Evolutionary conservation across 2,797 vertebrate genomes (phyloP).

Genomic region (Paratrypauchen microcephalus): DNA sequence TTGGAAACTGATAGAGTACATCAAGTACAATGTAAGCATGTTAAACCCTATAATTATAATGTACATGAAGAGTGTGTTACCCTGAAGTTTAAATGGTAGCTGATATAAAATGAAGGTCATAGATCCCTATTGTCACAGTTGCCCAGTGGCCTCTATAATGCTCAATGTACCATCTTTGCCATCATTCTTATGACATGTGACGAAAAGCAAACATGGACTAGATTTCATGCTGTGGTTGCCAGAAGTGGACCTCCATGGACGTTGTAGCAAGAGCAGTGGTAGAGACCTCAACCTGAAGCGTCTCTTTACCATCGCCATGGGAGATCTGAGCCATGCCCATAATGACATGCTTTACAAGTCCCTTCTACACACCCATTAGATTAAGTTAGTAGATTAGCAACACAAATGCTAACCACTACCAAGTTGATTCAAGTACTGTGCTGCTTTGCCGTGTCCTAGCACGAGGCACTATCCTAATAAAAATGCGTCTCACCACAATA

Average conservation of each 20-base stretch:
- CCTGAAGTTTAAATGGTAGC: not conserved
- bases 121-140: not conserved
- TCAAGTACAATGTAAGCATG: not conserved
- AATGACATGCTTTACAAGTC: constrained; percentile 50
- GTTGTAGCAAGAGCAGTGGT: constrained; percentile 31
- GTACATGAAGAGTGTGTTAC: not conserved
- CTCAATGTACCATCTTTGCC: not conserved
- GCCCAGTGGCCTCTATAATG: not conserved
- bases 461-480: constrained; percentile 34
- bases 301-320: constrained; percentile 57
- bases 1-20: not conserved
- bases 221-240: constrained; percentile 11
- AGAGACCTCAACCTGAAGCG: constrained; percentile 25
- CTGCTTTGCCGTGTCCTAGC: constrained; percentile 7
- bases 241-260: constrained; percentile 48
- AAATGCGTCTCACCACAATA: constrained; percentile 39
- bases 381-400: constrained; percentile 34
- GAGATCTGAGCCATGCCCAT: constrained; percentile 63
- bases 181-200: constrained; percentile 10
- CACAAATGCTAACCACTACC: constrained; percentile 60
- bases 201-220: constrained; percentile 28
- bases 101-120: not conserved
- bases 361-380: constrained; percentile 56
- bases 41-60: not conserved
- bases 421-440: constrained; percentile 22